Evolutionary conservation across 2,797 vertebrate genomes (phyloP), one percentile per base, ranked within the genome.

Genomic region (Urosaurus nigricauda): DNA sequence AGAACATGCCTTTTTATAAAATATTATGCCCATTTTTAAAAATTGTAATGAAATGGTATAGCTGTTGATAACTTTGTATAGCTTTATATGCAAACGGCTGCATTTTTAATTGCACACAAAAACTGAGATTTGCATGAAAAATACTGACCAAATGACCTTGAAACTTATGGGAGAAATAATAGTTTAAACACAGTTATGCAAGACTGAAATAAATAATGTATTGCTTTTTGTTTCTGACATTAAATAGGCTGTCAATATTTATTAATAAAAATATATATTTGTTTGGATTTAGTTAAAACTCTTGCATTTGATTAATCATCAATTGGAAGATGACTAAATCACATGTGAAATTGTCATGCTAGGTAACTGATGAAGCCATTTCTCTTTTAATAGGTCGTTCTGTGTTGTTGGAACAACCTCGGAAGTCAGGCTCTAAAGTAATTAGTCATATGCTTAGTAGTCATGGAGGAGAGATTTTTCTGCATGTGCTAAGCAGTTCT

Each of bases 371-470:
- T 79, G 47, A 51, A 92, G 8, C 3, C 9, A 63, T 94, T 60
- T 96, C 79, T 17, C 32, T 91, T 88, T 89, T 89, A 12, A 82
- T 95, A 98, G 99, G 99, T 93, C 98, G 99, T 47, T 99, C 99
- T 0, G 99, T 99, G 93, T 95, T 99, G 77, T 94, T 99, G 95
- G 99, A 99, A 79, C 99, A 99, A 90, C 99, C 99, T 0, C 98
- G 99, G 71, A 99, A 99, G 89, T 99, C 98, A 0, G 99, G 99
- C 79, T 99, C 99, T 43, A 99, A 99, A 97, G 98, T 99, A 89
- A 99, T 99, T 91, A 99, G 99, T 94, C 99, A 99, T 96, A 99
- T 99, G 99, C 98, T 99, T 78, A 99, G 99, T 95, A 99, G 99
- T 96, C 99, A 99, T 0, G 99, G 99, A 51, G 99, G 99, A 29